A percentile compares a stretch with the other conserved stretches of the same genome.
Evolutionary conservation across 2,888 invertebrate genomes (phyloP).

Genomic region (Heliconius ethilla): DNA sequence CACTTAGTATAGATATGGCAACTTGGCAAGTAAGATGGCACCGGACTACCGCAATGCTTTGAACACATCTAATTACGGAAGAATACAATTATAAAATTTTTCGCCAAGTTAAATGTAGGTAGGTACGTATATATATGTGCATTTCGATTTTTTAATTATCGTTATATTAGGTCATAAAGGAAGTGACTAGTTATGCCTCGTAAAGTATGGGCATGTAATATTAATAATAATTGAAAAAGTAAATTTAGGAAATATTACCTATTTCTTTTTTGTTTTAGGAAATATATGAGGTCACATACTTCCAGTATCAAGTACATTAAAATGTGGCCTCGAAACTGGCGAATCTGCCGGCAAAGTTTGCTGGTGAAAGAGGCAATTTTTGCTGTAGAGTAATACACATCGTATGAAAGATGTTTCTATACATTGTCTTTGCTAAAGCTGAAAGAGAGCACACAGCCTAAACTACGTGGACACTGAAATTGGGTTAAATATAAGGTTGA

Average conservation of each 20-base stretch:
- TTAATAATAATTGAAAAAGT: too few relatives aligned
- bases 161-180: not conserved
- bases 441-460: not conserved
- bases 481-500: not conserved
- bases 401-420: not conserved
- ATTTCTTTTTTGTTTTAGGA: not conserved
- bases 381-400: too few relatives aligned
- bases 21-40: conserved; percentile 25
- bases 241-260: not conserved
- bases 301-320: too few relatives aligned
- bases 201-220: too few relatives aligned
- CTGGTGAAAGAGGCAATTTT: not conserved
- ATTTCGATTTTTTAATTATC: not conserved
- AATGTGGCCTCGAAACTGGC: not conserved
- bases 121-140: not conserved
- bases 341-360: not conserved
- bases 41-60: conserved; percentile 36
- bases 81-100: conserved; percentile 6
- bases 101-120: not conserved
- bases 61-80: conserved; percentile 23
- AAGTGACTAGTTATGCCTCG: not conserved
- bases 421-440: not conserved
- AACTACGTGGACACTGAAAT: not conserved
- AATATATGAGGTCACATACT: not conserved
- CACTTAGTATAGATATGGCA: too few relatives aligned